Base-by-base conservation (phyloP, 2,888 invertebrate genomes). In the Agonopterix heracliana region DNA sequence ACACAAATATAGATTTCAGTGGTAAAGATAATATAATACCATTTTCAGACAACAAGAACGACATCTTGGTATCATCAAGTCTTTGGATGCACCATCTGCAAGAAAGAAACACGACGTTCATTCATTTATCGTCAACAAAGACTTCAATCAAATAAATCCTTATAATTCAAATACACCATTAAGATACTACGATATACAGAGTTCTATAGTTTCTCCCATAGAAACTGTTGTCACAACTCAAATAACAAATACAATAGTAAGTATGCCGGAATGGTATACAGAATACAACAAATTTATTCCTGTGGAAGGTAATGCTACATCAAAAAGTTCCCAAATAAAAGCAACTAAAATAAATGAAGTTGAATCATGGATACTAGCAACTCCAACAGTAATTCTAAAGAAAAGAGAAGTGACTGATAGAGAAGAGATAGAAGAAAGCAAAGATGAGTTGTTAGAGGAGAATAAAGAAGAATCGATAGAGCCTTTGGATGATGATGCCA, bases 21-120 rank as follows among this genome's bases (percentile, higher is more conserved):
- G 26, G 26, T 26, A 26, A 26, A 26, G 5, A 5, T 26, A 26
- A 26, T 26, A 26, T 26, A 5, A 26, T 7, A 26, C 26, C 12
- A 48, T 34, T 76, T 81, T 34, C 78, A 94, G 94, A 61, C 96
- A 96, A 70, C 96, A 96, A 81, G 94, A 94, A 67, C 90, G 90
- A 50, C 96, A 96, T 72, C 89, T 96, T 47, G 95, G 95, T 8
- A 92, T 94, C 51, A 89, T 91, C 17, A 82, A 90, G 68, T 77
- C 90, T 60, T 71, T 86, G 67, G 83, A 88, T 50, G 81, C 88
- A 45, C 81, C 83, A 8, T 76, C 82, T 13, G 61, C 82, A 47
- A 77, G 85, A 54, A 89, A 80, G 60, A 89, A 82, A 71, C 88
- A 89, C 54, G 88, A 89, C 11, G 88, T 88, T 4, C 88, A 88